Evolutionary conservation across 2,888 invertebrate genomes (phyloP).

Genomic region (Crioceris asparagi): DNA sequence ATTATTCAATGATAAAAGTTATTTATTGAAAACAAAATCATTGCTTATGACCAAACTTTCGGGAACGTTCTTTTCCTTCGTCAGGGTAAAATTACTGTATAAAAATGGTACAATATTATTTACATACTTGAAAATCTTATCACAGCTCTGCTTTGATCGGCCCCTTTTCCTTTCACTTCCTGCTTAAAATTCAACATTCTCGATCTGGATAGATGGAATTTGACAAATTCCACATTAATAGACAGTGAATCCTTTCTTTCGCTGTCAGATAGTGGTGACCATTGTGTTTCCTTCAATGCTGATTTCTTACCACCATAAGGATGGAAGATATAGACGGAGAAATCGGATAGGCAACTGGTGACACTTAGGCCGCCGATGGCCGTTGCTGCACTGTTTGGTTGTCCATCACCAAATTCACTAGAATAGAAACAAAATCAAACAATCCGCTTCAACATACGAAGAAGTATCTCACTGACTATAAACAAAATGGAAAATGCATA

Average conservation of each 20-base stretch:
- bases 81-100: too few species aligned
- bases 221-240: slow-evolving; percentile 94
- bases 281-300: slow-evolving; percentile 67
- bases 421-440: not conserved
- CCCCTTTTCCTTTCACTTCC: slow-evolving; percentile 34
- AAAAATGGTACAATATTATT: not conserved
- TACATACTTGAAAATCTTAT: slow-evolving; percentile 80
- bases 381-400: slow-evolving; percentile 46
- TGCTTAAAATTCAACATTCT: slow-evolving; percentile 75
- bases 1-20: not conserved
- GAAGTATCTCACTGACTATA: too few species aligned
- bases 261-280: slow-evolving; percentile 76
- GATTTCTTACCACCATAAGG: slow-evolving; percentile 92
- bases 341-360: slow-evolving; percentile 92
- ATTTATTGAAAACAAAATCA: not conserved
- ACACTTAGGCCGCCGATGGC: slow-evolving; percentile 83
- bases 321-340: slow-evolving; percentile 96
- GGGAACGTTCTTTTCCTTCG: too few species aligned
- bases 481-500: too few species aligned
- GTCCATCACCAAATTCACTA: slow-evolving; percentile 45
- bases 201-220: slow-evolving; percentile 86
- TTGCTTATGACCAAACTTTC: too few species aligned
- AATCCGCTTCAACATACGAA: too few species aligned
- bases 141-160: slow-evolving; percentile 70
- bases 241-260: slow-evolving; percentile 92